Percentiles rank a stretch among this genome's conserved stretches.
phyloP scores from a whole-genome alignment of 2,888 invertebrate species.

The Acanthosoma haemorrhoidale region DNA sequence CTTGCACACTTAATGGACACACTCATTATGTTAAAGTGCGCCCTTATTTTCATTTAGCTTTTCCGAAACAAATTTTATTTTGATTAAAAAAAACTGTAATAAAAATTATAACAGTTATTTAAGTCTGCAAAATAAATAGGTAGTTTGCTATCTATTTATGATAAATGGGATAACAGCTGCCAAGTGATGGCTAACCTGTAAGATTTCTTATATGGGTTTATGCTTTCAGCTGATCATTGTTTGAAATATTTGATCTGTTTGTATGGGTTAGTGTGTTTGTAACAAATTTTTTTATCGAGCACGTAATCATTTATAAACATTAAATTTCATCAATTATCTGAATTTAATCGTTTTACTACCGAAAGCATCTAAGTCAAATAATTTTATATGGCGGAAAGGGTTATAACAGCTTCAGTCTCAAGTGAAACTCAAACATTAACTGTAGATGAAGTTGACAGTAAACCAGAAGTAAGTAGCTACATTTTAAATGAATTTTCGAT shows the following conservation, averaged over 20 bases:
- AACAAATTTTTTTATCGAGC: neutral
- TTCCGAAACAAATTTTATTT: too few species aligned
- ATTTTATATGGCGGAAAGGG: slow-evolving; percentile 33
- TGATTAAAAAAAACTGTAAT: too few species aligned
- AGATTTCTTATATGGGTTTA: too few species aligned
- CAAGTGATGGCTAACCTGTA: neutral
- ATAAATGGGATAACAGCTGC: too few species aligned
- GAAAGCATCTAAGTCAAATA: neutral
- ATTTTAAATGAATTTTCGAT: neutral
- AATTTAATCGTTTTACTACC: neutral
- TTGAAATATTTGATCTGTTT: neutral
- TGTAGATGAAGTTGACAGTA: slow-evolving; percentile 31
- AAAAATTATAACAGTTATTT: too few species aligned
- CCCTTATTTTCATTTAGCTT: too few species aligned
- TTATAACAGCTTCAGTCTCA: slow-evolving; percentile 18
- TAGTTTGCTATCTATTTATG: too few species aligned
- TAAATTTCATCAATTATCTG: neutral
- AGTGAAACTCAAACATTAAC: slow-evolving; percentile 33
- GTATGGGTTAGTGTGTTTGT: neutral
- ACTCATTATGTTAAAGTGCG: too few species aligned
- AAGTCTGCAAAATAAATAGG: too few species aligned
- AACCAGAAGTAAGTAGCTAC: slow-evolving; percentile 34
- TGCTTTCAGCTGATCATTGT: neutral
- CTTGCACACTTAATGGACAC: too few species aligned
- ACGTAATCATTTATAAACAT: too few species aligned